Evolutionary conservation across 2,888 invertebrate species (phyloP), one percentile per base, ranked within the genome.

Genomic region (Andrena fulva): DNA sequence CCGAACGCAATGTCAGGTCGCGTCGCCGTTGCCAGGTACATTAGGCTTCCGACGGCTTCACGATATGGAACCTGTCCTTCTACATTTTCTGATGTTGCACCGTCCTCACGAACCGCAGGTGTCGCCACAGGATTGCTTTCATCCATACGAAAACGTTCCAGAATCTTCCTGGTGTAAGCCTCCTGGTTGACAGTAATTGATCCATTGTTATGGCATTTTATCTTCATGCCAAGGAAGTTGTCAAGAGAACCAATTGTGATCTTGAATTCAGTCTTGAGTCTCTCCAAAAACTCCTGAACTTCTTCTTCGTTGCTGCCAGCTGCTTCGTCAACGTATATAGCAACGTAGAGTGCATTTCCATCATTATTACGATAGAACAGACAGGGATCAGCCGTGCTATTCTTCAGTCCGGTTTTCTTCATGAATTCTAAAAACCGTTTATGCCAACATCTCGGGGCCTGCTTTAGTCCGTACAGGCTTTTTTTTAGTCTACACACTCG

Each of bases 391-490:
- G 29, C 27, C 4, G 33, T 2, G 6, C 56, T 70, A 6, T 27
- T 16, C 4, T 12, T 42, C 31, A 70, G 24, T 33, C 27, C 56
- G 20, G 3, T n/a, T 12, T 50, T 56, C 2, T 0, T 56, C n/a
- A 69, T 12, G n/a, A 59, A 56, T 20, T 33, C 2, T 1, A 12
- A 2, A 12, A 69, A 69, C 27, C 31, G 69, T 56, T 59, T 31
- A 12, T n/a, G 1, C 27, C 59, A 69, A 10, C 27, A 42, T 24
- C 59, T 56, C 5, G 70, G 70, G 3, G 70, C 35, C 8, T 70
- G 70, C 59, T 70, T 70, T 5, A 70, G 29, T 7, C 59, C 42
- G 12, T 70, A 70, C 3, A 70, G n/a, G 24, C 59, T 70, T 42
- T 24, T 56, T 35, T n/a, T 29, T 8, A 70, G 2, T 16, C 2